Conservation (phyloP, 2,888 invertebrate species). For the Omphaloscelis lunosa region DNA sequence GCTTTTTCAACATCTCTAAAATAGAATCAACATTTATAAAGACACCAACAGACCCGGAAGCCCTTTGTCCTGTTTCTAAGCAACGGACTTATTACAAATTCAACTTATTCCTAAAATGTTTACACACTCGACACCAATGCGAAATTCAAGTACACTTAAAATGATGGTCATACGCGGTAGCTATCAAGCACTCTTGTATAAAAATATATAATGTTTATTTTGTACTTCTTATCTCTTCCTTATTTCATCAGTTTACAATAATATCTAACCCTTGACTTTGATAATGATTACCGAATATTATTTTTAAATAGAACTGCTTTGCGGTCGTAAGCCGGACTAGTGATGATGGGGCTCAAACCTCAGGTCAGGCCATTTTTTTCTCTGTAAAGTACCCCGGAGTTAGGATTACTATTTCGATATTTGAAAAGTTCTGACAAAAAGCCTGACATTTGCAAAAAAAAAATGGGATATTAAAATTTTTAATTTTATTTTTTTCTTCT, state of each 20-base stretch:
- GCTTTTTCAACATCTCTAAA: too few relatives aligned
- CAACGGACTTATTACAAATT: constrained; percentile 31
- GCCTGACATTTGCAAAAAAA: too few relatives aligned
- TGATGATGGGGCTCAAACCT: not conserved
- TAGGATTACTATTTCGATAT: too few relatives aligned
- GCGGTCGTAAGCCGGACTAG: not conserved
- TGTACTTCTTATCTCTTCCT: constrained; percentile 66
- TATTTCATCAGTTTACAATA: constrained; percentile 62
- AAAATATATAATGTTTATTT: constrained; percentile 60
- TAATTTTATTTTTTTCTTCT: too few relatives aligned
- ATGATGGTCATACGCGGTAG: constrained; percentile 34
- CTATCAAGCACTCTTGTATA: constrained; percentile 55
- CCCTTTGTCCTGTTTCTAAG: constrained; percentile 8
- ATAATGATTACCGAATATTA: constrained; percentile 35
- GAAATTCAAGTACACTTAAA: constrained; percentile 54
- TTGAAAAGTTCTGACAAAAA: too few relatives aligned
- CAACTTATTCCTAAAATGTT: constrained; percentile 42
- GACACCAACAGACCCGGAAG: constrained; percentile 20
- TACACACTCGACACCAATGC: constrained; percentile 47
- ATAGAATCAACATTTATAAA: too few relatives aligned
- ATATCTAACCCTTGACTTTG: constrained; percentile 64
- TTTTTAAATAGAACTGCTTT: constrained; percentile 13
- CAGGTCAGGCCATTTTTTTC: not conserved
- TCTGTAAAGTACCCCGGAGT: too few relatives aligned
- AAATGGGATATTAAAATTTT: too few relatives aligned